Base-by-base conservation (phyloP, 2,113 vertebrate genomes). In the Chloropsis hardwickii region DNA sequence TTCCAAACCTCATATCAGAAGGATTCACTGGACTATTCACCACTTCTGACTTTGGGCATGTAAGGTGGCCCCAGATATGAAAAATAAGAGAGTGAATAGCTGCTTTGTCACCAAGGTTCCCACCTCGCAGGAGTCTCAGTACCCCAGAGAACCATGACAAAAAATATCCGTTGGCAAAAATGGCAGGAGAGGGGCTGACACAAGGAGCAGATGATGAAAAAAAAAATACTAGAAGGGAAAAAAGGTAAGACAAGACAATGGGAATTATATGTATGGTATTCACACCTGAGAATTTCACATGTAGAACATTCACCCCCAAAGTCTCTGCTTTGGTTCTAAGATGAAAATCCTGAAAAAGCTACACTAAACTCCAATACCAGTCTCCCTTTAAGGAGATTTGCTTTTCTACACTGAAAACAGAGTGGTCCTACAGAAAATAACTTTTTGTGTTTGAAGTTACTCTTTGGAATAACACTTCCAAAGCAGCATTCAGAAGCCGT, bases 131-230 rank as follows among this genome's bases (percentile, higher is more conserved):
- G 10, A 80, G 67, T 62, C 39, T 29, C 31, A 23, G 40, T 28
- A 56, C 8, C 20, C 48, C 3, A 5, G 40, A 72, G 21, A 69
- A 81, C 7, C 19, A 21, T 6, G 16, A 25, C 48, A 69, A 78
- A 84, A 81, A 74, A 35, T 1, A 6, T 15, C 51, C 70, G 23
- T 5, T 81, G 65, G 51, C 39, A 87, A 78, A 67, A 78, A 50
- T 0, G 0, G 54, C 3, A 4, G 24, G 48, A 73, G 27, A 77
- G 21, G 7, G 15, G 13, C 18, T 3, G 0, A 60, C 25, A 87
- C 7, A 69, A 58, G 12, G 27, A 20, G 15, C 7, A 67, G 14
- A n/a, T 19, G 9, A 69, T 19, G 9, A 2, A 7, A 37, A 25
- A 40, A 9, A 11, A 0, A 29, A 24, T 8, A 18, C 14, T 11